A percentile compares a stretch with the other conserved stretches of the same genome.
Evolutionary conservation across 1,140 invertebrate genomes (phyloP).

Genomic region (Dendroctonus valens): DNA sequence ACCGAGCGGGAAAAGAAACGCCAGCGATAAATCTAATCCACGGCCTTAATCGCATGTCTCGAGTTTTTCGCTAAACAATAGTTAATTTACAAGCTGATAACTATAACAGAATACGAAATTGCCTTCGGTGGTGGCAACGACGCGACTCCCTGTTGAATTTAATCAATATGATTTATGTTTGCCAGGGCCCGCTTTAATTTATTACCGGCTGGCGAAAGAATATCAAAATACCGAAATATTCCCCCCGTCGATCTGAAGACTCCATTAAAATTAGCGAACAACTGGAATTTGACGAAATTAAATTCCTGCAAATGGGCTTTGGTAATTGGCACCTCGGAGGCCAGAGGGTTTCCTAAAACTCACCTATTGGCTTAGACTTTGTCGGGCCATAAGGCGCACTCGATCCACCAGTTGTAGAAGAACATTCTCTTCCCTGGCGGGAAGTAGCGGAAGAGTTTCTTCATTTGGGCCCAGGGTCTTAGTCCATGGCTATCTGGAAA

Average conservation of each 20-base stretch:
- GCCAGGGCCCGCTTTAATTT: conserved; percentile 1
- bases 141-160: conserved; percentile 1
- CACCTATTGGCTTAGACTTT: conserved; percentile 6
- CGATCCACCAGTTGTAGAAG: conserved; percentile 14
- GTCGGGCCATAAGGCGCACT: conserved; percentile 10
- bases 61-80: too few species aligned
- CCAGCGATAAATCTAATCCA: too few species aligned
- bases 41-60: too few species aligned
- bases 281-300: neutral
- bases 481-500: too few species aligned
- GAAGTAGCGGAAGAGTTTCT: too few species aligned
- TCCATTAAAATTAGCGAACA: conserved; percentile 4
- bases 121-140: neutral
- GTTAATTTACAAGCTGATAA: too few species aligned
- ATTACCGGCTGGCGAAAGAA: conserved; percentile 5
- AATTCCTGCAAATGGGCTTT: neutral
- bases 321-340: neutral
- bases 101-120: neutral
- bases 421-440: conserved; percentile 1
- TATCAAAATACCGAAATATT: conserved; percentile 9
- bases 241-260: neutral
- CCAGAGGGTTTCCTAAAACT: neutral
- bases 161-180: conserved; percentile 14
- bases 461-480: too few species aligned
- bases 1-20: too few species aligned